Percentiles rank a stretch among this genome's conserved stretches.
phyloP scores from a whole-genome alignment of 2,888 invertebrate species.

The Rotaria macrura region DNA sequence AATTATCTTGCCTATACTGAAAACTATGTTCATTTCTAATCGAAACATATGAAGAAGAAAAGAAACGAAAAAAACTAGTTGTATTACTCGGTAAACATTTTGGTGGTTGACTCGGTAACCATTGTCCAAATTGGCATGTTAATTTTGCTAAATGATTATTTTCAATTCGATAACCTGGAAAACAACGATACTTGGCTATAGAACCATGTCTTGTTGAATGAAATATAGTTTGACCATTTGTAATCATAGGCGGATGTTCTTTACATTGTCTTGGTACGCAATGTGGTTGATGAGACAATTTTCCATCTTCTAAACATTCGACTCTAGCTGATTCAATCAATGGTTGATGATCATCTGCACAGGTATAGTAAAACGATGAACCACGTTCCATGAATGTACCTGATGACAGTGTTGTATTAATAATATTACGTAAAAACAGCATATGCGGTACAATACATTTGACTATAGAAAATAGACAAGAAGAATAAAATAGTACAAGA shows the following conservation, averaged over 20 bases:
- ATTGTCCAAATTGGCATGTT: slow-evolving; percentile 16
- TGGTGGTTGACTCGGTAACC: background rate
- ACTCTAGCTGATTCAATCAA: background rate
- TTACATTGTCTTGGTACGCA: background rate
- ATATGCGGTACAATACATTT: background rate
- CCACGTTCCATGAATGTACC: background rate
- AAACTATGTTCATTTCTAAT: no score
- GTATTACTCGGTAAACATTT: background rate
- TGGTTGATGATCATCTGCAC: background rate
- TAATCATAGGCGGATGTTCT: background rate
- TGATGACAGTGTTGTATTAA: background rate
- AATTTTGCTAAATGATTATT: background rate
- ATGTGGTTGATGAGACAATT: background rate
- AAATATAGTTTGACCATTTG: slow-evolving; percentile 1
- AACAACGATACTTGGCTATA: slow-evolving; percentile 2
- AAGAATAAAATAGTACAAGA: background rate
- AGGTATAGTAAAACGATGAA: background rate
- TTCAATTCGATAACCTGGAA: slow-evolving; percentile 8
- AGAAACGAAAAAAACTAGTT: background rate
- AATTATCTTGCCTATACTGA: no score
- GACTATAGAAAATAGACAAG: background rate
- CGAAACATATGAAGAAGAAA: no score
- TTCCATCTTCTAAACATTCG: background rate
- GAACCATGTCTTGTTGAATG: background rate
- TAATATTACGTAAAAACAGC: background rate